Evolutionary conservation across 2,113 vertebrate species (phyloP).

Genomic region (Larimichthys polyactis): DNA sequence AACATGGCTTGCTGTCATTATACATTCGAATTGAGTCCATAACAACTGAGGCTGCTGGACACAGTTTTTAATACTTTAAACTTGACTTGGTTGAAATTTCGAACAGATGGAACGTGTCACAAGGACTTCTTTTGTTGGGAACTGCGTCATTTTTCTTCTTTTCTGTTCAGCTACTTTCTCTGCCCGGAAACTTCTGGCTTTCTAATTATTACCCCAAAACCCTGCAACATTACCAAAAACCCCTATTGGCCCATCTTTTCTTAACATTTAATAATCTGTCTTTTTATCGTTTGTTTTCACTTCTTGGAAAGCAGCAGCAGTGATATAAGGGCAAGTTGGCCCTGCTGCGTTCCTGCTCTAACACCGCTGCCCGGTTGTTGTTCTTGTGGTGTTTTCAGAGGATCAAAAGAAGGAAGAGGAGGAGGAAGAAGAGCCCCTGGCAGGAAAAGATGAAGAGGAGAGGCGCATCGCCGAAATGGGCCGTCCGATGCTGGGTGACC

Average conservation of each 20-base stretch:
- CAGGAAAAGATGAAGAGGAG: conserved; percentile 94
- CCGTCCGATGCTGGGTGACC: conserved; percentile 94
- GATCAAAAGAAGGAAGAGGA: conserved; percentile 84
- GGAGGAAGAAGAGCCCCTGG: conserved; percentile 86
- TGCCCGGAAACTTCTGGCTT: too few species aligned
- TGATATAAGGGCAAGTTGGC: not conserved
- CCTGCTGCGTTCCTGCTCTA: conserved; percentile 1
- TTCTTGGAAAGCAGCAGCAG: not conserved
- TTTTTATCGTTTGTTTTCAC: not conserved
- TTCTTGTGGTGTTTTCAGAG: conserved; percentile 81
- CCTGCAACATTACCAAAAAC: not conserved
- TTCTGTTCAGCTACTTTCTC: not conserved
- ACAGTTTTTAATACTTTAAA: not conserved
- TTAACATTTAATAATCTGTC: not conserved
- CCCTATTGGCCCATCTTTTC: not conserved
- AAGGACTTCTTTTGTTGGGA: too few species aligned
- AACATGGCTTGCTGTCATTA: not conserved
- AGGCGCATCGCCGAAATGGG: conserved; percentile 96
- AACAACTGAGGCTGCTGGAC: not conserved
- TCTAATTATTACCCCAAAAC: not conserved
- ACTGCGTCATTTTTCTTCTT: too few species aligned
- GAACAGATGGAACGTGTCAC: not conserved
- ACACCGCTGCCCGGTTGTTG: conserved; percentile 26
- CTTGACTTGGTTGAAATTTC: not conserved
- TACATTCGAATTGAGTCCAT: not conserved